These are phyloP conservation scores for Apogon hyalosoma DNA, from an alignment of 2,797 vertebrate species.

Conservation along the genomic window DNA sequence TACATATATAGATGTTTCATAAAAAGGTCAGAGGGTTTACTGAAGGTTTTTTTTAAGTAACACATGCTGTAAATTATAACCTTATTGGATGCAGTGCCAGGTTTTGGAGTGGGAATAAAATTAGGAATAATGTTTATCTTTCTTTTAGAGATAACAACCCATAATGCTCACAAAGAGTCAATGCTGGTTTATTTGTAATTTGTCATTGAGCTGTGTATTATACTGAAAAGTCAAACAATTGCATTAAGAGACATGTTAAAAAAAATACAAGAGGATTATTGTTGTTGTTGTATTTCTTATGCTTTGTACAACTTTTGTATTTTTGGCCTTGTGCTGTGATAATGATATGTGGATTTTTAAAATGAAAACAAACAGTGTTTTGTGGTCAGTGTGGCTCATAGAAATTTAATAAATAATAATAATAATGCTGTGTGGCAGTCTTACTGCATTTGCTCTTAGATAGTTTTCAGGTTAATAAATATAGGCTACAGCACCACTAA, in stretches of 20 bases:
- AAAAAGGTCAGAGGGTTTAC: too few species aligned
- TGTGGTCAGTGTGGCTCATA: constrained; percentile 30
- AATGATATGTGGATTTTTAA: constrained; percentile 16
- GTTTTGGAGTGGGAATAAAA: too few species aligned
- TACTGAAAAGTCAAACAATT: background rate
- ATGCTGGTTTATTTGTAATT: background rate
- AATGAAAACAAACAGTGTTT: constrained; percentile 23
- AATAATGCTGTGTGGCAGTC: background rate
- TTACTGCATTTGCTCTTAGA: constrained; percentile 8
- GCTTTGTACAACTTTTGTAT: constrained; percentile 38
- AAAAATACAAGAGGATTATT: background rate
- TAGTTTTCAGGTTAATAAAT: constrained; percentile 5
- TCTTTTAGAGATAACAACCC: too few species aligned
- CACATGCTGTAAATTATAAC: too few species aligned
- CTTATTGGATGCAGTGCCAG: too few species aligned
- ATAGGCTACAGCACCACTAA: background rate
- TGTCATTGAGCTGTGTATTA: background rate
- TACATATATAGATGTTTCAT: too few species aligned
- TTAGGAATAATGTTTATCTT: too few species aligned
- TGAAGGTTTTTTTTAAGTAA: too few species aligned
- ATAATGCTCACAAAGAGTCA: too few species aligned
- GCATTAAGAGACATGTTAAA: background rate
- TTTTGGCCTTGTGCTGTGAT: constrained; percentile 31
- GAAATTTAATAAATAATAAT: constrained; percentile 19
- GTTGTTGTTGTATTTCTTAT: constrained; percentile 28